Percentiles rank a stretch among this genome's conserved stretches.
Evolutionary conservation across 2,113 vertebrate genomes (phyloP).

Genomic region (Collichthys lucidus): DNA sequence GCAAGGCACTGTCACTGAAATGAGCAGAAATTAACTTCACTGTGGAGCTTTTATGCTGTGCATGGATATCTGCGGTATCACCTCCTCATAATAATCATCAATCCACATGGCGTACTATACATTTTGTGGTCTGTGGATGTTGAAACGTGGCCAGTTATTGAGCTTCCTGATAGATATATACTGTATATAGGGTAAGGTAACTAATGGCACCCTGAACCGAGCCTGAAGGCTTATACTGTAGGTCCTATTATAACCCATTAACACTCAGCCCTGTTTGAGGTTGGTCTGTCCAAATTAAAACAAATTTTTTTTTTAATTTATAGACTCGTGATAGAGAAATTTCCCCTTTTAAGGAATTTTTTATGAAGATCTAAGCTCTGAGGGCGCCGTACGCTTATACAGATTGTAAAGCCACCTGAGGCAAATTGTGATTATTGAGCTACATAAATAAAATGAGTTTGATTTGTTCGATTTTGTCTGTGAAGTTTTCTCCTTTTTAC

Average conservation of each 20-base stretch:
- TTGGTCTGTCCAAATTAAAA: background rate
- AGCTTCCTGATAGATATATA: constrained; percentile 2
- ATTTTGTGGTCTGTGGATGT: background rate
- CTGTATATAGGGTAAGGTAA: background rate
- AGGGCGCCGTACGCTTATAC: background rate
- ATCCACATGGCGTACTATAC: background rate
- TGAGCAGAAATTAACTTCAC: background rate
- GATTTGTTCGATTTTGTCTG: background rate
- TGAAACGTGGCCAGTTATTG: constrained; percentile 5
- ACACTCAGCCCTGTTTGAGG: background rate
- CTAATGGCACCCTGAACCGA: background rate
- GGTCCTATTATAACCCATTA: background rate
- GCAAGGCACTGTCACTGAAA: background rate
- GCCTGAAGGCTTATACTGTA: background rate
- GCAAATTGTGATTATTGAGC: background rate
- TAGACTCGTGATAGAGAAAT: background rate
- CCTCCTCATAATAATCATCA: background rate
- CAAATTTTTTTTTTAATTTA: background rate
- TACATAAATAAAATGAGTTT: background rate
- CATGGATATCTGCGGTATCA: background rate
- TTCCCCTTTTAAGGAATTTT: background rate
- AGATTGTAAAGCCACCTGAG: background rate
- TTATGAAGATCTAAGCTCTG: background rate
- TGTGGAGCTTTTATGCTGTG: background rate
- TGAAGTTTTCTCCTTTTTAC: background rate